Evolutionary conservation across 2,113 vertebrate genomes (phyloP).

Genomic region (Nibea coibor): DNA sequence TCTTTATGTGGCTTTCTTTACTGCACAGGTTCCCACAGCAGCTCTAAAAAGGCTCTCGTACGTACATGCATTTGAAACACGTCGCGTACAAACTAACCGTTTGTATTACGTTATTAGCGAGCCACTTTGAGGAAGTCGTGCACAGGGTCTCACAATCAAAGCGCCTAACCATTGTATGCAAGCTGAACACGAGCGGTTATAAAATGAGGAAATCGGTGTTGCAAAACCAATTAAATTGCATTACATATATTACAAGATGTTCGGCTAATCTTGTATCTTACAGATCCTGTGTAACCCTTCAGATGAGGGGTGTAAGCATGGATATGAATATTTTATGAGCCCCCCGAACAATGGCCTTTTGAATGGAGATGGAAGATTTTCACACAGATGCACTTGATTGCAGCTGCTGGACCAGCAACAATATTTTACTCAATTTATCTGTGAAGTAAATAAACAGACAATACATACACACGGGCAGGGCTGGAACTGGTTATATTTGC

Average conservation of each 20-base stretch:
- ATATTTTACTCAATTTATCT: neutral
- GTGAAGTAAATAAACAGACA: neutral
- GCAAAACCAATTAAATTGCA: slow-evolving; percentile 29
- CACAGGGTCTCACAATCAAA: slow-evolving; percentile 6
- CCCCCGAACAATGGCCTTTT: slow-evolving; percentile 57
- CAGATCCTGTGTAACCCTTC: slow-evolving; percentile 38
- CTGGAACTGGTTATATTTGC: neutral
- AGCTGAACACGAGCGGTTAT: slow-evolving; percentile 22
- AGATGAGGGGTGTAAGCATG: slow-evolving; percentile 46
- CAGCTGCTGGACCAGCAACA: slow-evolving; percentile 52
- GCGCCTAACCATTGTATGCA: neutral
- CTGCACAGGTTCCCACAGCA: slow-evolving; percentile 20
- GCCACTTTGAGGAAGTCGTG: slow-evolving; percentile 39
- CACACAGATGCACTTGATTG: slow-evolving; percentile 62
- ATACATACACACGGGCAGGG: neutral
- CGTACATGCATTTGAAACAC: slow-evolving; percentile 3
- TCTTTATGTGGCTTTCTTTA: slow-evolving; percentile 38
- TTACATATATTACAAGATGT: slow-evolving; percentile 44
- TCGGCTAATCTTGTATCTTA: slow-evolving; percentile 44
- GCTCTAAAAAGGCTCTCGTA: slow-evolving; percentile 26
- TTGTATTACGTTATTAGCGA: slow-evolving; percentile 4
- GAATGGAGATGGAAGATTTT: slow-evolving; percentile 47
- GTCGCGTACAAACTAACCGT: slow-evolving; percentile 16
- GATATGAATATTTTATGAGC: slow-evolving; percentile 75
- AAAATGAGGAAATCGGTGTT: slow-evolving; percentile 54